Conservation (phyloP, 2,113 vertebrate genomes). For the Anser cygnoides region DNA sequence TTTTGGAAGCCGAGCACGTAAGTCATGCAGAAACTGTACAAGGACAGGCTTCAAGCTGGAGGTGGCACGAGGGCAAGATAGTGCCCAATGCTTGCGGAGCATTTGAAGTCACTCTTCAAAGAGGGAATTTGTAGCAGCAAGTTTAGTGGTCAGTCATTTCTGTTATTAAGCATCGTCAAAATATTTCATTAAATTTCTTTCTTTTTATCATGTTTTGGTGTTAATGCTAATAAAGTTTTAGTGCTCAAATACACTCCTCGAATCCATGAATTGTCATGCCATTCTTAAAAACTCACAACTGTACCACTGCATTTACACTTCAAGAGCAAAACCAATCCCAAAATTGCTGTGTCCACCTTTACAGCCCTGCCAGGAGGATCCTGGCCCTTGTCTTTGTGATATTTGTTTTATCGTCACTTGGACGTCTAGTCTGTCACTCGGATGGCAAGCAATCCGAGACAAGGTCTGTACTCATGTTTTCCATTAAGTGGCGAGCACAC, state of each 20-base stretch:
- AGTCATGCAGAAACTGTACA: not conserved
- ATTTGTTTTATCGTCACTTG: not conserved
- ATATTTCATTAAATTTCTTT: not conserved
- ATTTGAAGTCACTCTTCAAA: not conserved
- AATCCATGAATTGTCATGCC: not conserved
- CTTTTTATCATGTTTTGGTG: not conserved
- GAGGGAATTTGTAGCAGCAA: not conserved
- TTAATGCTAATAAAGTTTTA: not conserved
- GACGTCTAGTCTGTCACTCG: not conserved
- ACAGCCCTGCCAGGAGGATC: not conserved
- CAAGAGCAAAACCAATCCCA: not conserved
- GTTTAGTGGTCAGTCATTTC: not conserved
- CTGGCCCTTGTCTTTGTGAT: not conserved
- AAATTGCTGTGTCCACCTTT: not conserved
- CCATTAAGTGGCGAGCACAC: not conserved
- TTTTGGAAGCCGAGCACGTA: not conserved
- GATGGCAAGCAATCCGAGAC: not conserved
- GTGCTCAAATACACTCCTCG: not conserved
- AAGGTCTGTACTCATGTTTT: not conserved
- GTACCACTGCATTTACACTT: not conserved
- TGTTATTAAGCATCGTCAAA: not conserved
- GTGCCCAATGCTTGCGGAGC: not conserved
- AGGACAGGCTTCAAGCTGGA: not conserved
- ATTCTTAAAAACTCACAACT: not conserved
- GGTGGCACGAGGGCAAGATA: not conserved